Evolutionary conservation across 2,888 invertebrate genomes (phyloP).

Genomic region (Physocephala rufipes): DNA sequence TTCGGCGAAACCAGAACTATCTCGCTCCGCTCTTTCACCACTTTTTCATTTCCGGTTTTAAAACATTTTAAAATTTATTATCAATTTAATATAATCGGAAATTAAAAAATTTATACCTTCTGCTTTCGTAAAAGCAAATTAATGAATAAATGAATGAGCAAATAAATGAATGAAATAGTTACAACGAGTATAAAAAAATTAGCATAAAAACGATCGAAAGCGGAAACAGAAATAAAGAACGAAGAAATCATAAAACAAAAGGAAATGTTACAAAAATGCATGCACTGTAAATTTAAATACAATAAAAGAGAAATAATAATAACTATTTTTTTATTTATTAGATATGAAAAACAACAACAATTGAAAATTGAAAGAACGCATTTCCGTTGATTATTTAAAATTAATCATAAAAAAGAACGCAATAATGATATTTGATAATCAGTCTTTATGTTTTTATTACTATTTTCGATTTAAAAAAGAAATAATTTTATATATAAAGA

Average conservation of each 20-base stretch:
- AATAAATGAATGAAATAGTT: not conserved
- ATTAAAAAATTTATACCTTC: not conserved
- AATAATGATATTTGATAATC: too few relatives aligned
- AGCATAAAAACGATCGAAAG: not conserved
- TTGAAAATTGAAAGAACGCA: not conserved
- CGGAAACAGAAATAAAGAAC: slow-evolving; percentile 1
- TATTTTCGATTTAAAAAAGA: too few relatives aligned
- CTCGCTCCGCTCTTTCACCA: too few relatives aligned
- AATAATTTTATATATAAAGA: too few relatives aligned
- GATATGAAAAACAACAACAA: not conserved
- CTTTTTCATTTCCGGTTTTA: slow-evolving; percentile 1
- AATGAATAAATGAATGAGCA: not conserved
- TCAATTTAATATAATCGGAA: slow-evolving; percentile 3
- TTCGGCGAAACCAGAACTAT: too few relatives aligned
- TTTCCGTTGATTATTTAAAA: slow-evolving; percentile 1
- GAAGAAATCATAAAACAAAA: not conserved
- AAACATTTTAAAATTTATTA: not conserved
- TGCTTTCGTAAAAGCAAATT: not conserved
- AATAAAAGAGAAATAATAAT: not conserved
- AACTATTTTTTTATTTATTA: not conserved
- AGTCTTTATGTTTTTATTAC: too few relatives aligned
- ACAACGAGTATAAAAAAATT: not conserved
- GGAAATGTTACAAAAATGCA: not conserved
- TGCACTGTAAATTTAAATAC: slow-evolving; percentile 1
- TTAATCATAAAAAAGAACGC: too few relatives aligned